Percentiles rank a stretch among this genome's conserved stretches.
These are phyloP conservation scores for Drosophila navojoa DNA, from an alignment of 1,140 invertebrate species.

Conservation along the genomic window DNA sequence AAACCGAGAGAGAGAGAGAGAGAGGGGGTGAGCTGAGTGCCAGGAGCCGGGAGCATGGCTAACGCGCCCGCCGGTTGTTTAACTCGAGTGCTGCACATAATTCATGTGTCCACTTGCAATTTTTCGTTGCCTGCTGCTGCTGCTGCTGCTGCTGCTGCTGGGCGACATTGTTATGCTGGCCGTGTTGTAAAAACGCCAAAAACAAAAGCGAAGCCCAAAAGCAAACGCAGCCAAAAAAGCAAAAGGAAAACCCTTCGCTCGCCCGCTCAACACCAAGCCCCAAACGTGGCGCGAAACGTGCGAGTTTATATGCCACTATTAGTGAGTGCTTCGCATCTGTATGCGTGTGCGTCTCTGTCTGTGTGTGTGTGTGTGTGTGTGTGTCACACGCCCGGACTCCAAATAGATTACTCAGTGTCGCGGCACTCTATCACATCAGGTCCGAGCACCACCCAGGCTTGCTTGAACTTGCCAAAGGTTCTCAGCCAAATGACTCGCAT, in stretches of 20 bases:
- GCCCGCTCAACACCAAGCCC: conserved; percentile 21
- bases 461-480: conserved; percentile 26
- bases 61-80: conserved; percentile 73
- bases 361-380: conserved; percentile 26
- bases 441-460: conserved; percentile 14
- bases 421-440: conserved; percentile 69
- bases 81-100: conserved; percentile 81
- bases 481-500: conserved; percentile 22
- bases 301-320: conserved; percentile 74
- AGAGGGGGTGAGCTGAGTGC: conserved; percentile 2
- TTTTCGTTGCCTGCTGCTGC: conserved; percentile 59
- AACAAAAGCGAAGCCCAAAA: conserved; percentile 68
- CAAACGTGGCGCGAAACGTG: conserved; percentile 67
- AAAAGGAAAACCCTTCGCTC: not conserved
- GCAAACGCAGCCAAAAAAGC: conserved; percentile 18
- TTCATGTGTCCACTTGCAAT: conserved; percentile 82
- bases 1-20: conserved; percentile 2
- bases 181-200: conserved; percentile 79
- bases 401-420: conserved; percentile 81
- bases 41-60: conserved; percentile 22
- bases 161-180: conserved; percentile 79
- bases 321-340: conserved; percentile 34
- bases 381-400: conserved; percentile 56
- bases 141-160: conserved; percentile 3
- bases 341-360: conserved; percentile 20